Base-by-base conservation (phyloP, 2,888 invertebrate species). In the Aquatica leii region DNA sequence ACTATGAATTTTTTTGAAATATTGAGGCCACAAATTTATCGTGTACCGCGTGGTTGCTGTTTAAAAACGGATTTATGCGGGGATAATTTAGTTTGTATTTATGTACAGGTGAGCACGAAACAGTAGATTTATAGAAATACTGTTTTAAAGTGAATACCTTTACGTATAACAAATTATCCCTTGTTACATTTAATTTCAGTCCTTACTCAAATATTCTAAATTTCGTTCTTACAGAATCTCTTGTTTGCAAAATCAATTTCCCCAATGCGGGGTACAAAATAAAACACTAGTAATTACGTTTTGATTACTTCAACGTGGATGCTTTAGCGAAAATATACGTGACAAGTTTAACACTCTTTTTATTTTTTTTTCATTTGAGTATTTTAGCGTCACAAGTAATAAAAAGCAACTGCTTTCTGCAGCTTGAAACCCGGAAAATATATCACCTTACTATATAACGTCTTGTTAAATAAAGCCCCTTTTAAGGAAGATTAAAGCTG, bases 21-120 rank as follows among this genome's bases (percentile, higher is more conserved):
- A 81, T 80, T 79, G 79, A 76, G 73, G 77, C 76, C 74, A 80
- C 80, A 81, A 81, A 80, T 81, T 46, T 80, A 81, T 77, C 77
- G 73, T 70, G 76, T 77, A 77, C 80, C 80, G 80, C 80, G 79
- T 78, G 79, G 77, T 73, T 70, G 69, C 72, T 71, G 70, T 71
- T 71, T 74, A 70, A 70, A 70, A 70, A 66, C 73, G 76, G 77
- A 79, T 79, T 80, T 79, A 79, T 78, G 74, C 66, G 60, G 67
- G 76, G 72, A 77, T 78, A 77, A 78, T 79, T 80, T 78, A 78
- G 74, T 77, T 74, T 73, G 73, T 77, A 79, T 80, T 79, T 78
- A 78, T 76, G 79, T 76, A 77, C 78, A 80, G 78, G 79, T 78
- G 75, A 69, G 69, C 65, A 70, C 69, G 65, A 65, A 68, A 66